phyloP scores from a whole-genome alignment of 2,113 vertebrate species.

The Porphyrio hochstetteri region DNA sequence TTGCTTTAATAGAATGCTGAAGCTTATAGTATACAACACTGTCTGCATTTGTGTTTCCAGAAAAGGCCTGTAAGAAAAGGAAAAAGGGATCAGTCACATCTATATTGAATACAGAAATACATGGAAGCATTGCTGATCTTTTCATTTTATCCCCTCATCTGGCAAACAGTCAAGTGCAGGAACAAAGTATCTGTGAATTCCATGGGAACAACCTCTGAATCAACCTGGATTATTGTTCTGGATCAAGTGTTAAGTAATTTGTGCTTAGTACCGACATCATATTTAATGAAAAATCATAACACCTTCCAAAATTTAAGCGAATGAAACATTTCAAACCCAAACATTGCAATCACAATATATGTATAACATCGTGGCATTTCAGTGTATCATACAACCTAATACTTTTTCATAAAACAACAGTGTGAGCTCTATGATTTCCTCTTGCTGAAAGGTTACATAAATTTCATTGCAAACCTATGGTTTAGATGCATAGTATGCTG shows the following conservation, averaged over 20 bases:
- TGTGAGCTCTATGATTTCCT: background rate
- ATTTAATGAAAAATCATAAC: background rate
- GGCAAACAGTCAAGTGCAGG: background rate
- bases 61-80: conserved; percentile 77
- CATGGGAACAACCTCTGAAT: background rate
- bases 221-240: background rate
- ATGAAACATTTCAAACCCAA: background rate
- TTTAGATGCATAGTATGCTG: background rate
- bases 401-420: background rate
- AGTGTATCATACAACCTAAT: background rate
- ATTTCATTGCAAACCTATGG: background rate
- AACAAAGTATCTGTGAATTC: background rate
- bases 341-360: background rate
- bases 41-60: conserved; percentile 87
- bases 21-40: conserved; percentile 84
- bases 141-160: background rate
- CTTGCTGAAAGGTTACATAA: background rate
- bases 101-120: background rate
- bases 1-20: conserved; percentile 83
- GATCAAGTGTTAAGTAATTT: background rate
- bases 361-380: background rate
- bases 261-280: background rate
- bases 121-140: background rate
- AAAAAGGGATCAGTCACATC: background rate
- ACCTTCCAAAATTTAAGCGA: background rate